Evolutionary conservation across 2,797 vertebrate species (phyloP).

Genomic region (Artibeus jamaicensis): DNA sequence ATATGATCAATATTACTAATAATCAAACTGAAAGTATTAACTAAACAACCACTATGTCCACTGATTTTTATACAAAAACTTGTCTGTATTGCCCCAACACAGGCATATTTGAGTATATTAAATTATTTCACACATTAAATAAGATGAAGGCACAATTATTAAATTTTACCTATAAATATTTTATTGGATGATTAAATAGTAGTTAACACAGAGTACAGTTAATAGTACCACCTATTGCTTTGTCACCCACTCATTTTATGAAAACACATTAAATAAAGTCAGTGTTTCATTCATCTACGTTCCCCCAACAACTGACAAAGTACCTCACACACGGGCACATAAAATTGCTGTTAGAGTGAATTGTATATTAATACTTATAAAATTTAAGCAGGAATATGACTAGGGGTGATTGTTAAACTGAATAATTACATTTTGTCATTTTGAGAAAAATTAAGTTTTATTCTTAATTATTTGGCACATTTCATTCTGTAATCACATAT

Average conservation of each 20-base stretch:
- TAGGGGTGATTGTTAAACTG: neutral
- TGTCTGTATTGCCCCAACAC: neutral
- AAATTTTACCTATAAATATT: neutral
- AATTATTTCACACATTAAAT: neutral
- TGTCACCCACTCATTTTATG: neutral
- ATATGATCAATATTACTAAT: neutral
- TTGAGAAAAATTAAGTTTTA: neutral
- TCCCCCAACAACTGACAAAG: neutral
- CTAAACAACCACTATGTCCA: neutral
- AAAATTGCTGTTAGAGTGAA: neutral
- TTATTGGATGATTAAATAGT: neutral
- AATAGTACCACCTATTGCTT: neutral
- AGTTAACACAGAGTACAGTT: neutral
- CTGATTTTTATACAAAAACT: neutral
- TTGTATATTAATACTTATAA: neutral
- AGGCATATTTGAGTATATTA: neutral
- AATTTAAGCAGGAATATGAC: neutral
- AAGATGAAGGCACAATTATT: neutral
- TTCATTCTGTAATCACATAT: neutral
- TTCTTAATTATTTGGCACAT: neutral
- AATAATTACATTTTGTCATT: neutral
- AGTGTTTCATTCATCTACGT: neutral
- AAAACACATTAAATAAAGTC: neutral
- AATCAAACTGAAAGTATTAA: neutral
- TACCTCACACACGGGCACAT: neutral